Percentiles rank a stretch among this genome's conserved stretches.
Evolutionary conservation across 2,113 vertebrate species (phyloP).

Genomic region (human (Homo sapiens)): DNA sequence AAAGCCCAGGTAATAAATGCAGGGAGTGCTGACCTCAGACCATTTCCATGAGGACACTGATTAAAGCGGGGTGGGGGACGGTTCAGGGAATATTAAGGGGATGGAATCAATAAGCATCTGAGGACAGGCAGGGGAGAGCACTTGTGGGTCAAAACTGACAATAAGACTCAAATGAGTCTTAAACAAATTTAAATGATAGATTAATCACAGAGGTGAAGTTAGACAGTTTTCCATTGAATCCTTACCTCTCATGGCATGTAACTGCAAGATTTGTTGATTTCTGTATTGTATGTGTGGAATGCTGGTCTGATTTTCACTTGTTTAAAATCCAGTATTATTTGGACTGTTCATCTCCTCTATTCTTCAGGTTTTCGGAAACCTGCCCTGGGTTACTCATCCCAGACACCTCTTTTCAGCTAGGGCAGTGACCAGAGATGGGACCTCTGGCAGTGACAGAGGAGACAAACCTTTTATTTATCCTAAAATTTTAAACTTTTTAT

Average conservation of each 20-base stretch:
- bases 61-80: not conserved
- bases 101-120: not conserved
- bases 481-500: not conserved
- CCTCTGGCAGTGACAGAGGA: not conserved
- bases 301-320: not conserved
- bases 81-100: not conserved
- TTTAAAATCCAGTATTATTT: not conserved
- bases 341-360: not conserved
- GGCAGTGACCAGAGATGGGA: too few relatives aligned
- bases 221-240: not conserved
- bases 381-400: not conserved
- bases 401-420: not conserved
- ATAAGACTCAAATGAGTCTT: conserved; percentile 13
- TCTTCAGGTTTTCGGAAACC: not conserved
- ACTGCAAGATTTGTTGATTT: not conserved
- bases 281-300: not conserved
- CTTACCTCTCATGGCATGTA: not conserved
- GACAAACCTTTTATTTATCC: not conserved
- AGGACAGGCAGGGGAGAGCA: not conserved
- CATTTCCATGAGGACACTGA: not conserved
- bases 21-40: not conserved
- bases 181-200: conserved; percentile 46
- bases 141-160: not conserved
- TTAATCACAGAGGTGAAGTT: not conserved
- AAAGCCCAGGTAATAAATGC: not conserved